Conservation (phyloP, 2,888 invertebrate genomes). For the Lasioglossum calceatum region DNA sequence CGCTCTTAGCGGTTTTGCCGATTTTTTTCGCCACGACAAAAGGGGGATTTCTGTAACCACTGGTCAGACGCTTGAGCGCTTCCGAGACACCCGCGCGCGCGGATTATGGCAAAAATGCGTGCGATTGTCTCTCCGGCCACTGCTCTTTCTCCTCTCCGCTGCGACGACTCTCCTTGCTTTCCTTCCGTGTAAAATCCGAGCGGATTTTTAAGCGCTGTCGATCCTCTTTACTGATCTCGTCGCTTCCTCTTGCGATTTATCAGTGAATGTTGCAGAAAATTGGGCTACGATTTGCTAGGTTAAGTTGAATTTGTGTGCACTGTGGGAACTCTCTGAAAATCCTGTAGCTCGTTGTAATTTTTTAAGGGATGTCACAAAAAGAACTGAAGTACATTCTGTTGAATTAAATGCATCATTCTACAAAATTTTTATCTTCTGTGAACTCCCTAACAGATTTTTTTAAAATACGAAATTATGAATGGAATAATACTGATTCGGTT, state of each 20-base stretch:
- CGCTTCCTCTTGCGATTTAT: background rate
- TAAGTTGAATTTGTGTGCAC: no score
- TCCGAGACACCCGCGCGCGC: constrained; percentile 29
- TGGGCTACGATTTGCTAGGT: background rate
- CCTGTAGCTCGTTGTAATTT: background rate
- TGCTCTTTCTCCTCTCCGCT: background rate
- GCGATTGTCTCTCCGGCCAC: constrained; percentile 29
- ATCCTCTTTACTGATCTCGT: background rate
- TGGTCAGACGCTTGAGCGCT: constrained; percentile 76
- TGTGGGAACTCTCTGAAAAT: background rate
- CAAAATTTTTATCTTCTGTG: background rate
- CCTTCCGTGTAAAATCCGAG: background rate
- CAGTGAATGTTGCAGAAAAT: background rate
- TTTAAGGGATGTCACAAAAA: background rate
- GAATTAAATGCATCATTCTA: background rate
- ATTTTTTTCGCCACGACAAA: constrained; percentile 79
- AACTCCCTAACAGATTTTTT: background rate
- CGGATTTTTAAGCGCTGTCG: background rate
- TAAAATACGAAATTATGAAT: background rate
- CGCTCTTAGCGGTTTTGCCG: constrained; percentile 84
- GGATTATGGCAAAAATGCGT: constrained; percentile 48
- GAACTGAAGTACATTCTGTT: no score
- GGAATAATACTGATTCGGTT: background rate
- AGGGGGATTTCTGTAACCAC: constrained; percentile 79
- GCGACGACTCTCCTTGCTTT: background rate